Conservation (phyloP, 2,888 invertebrate genomes). For the Tyria jacobaeae region DNA sequence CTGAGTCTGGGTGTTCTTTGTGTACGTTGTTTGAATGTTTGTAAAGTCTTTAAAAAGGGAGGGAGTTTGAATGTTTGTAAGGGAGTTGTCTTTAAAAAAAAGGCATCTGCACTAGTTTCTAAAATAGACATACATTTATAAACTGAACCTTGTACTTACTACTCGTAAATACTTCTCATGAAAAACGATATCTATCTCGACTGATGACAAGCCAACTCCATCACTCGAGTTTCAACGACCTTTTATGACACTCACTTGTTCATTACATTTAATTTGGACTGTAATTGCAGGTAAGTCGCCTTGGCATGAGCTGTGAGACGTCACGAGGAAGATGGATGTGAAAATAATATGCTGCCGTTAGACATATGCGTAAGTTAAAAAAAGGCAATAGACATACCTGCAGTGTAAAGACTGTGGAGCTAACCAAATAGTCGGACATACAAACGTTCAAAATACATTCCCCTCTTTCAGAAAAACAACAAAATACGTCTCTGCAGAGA, state of each 20-base stretch:
- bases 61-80: too few species aligned
- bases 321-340: constrained; percentile 44
- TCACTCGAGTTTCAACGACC: constrained; percentile 15
- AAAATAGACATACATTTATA: not conserved
- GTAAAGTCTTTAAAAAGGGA: too few species aligned
- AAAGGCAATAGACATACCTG: too few species aligned
- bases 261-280: constrained; percentile 24
- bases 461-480: too few species aligned
- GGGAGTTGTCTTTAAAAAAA: too few species aligned
- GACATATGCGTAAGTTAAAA: constrained; percentile 25
- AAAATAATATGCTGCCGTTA: constrained; percentile 50
- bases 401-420: too few species aligned
- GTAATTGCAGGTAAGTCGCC: constrained; percentile 77
- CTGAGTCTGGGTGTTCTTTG: too few species aligned
- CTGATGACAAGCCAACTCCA: constrained; percentile 7
- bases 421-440: too few species aligned
- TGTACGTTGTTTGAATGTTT: too few species aligned
- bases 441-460: too few species aligned
- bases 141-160: not conserved
- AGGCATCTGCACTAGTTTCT: not conserved
- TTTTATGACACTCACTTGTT: constrained; percentile 8
- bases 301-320: constrained; percentile 52
- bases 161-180: not conserved
- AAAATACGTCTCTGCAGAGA: too few species aligned
- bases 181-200: not conserved